Percentiles rank a stretch among this genome's conserved stretches.
phyloP scores from a whole-genome alignment of 92 coral and sea anemone species.

The Umimayanthus chanpuru region DNA sequence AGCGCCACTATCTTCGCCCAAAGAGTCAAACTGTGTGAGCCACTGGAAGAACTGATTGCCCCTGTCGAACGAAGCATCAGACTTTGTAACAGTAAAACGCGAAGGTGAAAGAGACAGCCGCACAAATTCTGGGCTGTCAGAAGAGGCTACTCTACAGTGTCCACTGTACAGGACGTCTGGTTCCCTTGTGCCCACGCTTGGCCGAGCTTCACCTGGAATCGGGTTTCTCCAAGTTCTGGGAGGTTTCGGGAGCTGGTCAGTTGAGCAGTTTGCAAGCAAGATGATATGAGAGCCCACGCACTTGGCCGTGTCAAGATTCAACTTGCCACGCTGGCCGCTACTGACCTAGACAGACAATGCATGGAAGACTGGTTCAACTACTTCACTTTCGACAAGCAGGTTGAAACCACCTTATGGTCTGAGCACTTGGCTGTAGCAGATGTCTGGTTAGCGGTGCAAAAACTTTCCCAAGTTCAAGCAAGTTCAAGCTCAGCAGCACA shows the following conservation, averaged over 20 bases:
- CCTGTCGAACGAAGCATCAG: constrained; percentile 16
- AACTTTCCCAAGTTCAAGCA: background rate
- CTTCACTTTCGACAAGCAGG: background rate
- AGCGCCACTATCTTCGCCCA: constrained; percentile 23
- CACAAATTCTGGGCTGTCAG: constrained; percentile 8
- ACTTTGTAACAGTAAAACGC: background rate
- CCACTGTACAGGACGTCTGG: constrained; percentile 36
- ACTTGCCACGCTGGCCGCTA: constrained; percentile 8
- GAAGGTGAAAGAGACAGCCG: constrained; percentile 21
- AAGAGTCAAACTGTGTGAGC: constrained; percentile 28
- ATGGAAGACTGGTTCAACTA: constrained; percentile 40
- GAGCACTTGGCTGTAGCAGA: constrained; percentile 26
- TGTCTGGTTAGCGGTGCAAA: constrained; percentile 30
- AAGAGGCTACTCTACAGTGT: background rate
- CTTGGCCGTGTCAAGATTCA: constrained; percentile 13
- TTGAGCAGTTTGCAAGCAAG: constrained; percentile 29
- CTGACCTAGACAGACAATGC: background rate
- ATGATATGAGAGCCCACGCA: constrained; percentile 11
- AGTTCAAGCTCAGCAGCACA: background rate
- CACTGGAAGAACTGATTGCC: constrained; percentile 25
- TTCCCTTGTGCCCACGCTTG: constrained; percentile 1
- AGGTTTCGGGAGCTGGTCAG: constrained; percentile 19
- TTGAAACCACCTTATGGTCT: background rate
- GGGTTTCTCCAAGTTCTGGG: constrained; percentile 25
- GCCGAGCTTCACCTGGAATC: constrained; percentile 26